phyloP scores from a whole-genome alignment of 1,140 invertebrate genomes.

The Meloidogyne chitwoodi region DNA sequence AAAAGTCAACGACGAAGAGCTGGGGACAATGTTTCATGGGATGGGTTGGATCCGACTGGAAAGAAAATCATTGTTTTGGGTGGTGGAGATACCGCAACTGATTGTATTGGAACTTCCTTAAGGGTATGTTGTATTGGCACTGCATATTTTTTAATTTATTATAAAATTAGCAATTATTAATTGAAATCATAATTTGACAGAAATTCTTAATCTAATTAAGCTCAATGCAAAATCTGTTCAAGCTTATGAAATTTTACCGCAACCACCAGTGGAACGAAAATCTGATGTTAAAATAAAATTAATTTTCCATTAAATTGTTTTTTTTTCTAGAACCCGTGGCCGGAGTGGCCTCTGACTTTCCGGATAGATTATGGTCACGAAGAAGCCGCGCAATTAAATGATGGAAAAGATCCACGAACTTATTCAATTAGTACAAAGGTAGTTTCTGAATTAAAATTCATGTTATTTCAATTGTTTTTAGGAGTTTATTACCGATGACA shows the following conservation, averaged over 20 bases:
- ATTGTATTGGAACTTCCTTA: constrained; percentile 95
- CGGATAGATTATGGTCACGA: constrained; percentile 97
- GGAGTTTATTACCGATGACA: constrained; percentile 46
- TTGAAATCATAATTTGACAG: no score
- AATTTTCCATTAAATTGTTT: not conserved
- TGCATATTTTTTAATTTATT: no score
- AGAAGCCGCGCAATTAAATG: constrained; percentile 80
- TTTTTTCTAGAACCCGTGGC: constrained; percentile 74
- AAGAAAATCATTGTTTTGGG: constrained; percentile 95
- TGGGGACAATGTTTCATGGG: constrained; percentile 67
- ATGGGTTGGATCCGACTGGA: constrained; percentile 75
- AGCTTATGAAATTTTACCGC: constrained; percentile 92
- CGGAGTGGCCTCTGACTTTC: constrained; percentile 91
- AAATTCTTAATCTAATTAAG: no score
- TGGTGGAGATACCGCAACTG: constrained; percentile 97
- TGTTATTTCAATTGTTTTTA: constrained; percentile 14
- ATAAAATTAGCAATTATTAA: no score
- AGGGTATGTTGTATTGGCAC: no score
- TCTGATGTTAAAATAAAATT: constrained; percentile 63
- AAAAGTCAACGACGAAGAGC: constrained; percentile 92
- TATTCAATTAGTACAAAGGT: constrained; percentile 86
- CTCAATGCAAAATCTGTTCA: constrained; percentile 93
- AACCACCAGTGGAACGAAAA: constrained; percentile 75
- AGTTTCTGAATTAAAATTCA: not conserved
- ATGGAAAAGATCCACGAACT: constrained; percentile 83